Percentiles rank a stretch among this genome's conserved stretches.
Evolutionary conservation across 2,113 vertebrate species (phyloP).

Genomic region (Dromaius novaehollandiae): DNA sequence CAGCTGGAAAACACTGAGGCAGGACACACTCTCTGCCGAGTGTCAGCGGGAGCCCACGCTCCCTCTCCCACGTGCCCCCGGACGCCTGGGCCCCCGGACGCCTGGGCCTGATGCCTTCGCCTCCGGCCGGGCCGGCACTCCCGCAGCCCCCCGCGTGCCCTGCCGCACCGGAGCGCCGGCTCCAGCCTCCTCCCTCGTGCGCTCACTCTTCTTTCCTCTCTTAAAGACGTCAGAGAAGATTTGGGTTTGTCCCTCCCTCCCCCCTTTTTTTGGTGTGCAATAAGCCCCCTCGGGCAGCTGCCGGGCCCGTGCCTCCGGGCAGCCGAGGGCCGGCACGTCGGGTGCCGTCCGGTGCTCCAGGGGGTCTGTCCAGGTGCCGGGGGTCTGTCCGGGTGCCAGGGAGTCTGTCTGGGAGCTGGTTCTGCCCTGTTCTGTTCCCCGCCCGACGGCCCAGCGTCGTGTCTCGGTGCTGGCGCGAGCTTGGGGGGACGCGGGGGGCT

Average conservation of each 20-base stretch:
- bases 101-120: not conserved
- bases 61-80: not conserved
- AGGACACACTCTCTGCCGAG: not conserved
- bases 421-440: no score
- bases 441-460: no score
- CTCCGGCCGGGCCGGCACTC: not conserved
- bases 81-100: not conserved
- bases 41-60: not conserved
- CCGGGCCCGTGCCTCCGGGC: not conserved
- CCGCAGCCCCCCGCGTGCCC: not conserved
- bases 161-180: not conserved
- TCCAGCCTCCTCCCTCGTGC: not conserved
- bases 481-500: not conserved
- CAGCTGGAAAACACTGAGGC: conserved; percentile 38
- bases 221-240: not conserved
- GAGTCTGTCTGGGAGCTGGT: no score
- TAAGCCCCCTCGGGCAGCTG: not conserved
- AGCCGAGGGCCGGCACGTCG: not conserved
- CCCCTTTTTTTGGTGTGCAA: not conserved
- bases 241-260: not conserved
- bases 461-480: no score
- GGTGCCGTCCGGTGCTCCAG: no score
- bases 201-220: not conserved
- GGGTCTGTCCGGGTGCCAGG: no score
- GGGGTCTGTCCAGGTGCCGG: no score